Base-by-base conservation (phyloP, 2,797 vertebrate genomes). In the Thunnus albacares region DNA sequence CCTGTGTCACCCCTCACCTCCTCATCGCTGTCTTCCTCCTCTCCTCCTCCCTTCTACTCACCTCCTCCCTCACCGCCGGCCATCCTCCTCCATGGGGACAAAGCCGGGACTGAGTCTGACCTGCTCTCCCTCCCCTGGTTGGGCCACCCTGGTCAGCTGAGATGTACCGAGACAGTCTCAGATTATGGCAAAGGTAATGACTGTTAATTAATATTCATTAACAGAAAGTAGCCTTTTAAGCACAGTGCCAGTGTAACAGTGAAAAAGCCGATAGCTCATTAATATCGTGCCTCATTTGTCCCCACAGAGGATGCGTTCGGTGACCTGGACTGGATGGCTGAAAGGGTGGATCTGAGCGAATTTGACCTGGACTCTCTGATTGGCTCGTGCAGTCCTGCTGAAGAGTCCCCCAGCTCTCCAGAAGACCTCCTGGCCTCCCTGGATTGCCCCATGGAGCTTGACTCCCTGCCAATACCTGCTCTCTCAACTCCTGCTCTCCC, bases 251-350 rank as follows among this genome's bases (percentile, higher is more conserved):
- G 10, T 49, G 17, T 74, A 26, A 35, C 0, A 0, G 4, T 47
- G 3, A 43, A 35, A 22, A 33, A 1, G 2, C 17, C 9, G 17
- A 56, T 8, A 7, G 1, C n/a, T 28, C 0, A 47, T 41, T 75
- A 15, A 57, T 33, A 0, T 13, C 17, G 8, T 22, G 3, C 2
- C 18, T 49, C 1, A 0, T 74, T 72, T 80, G 3, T 38, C 2
- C 61, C n/a, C 24, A 13, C 84, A 96, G 97, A 96, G 91, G 96
- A 97, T 85, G 90, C 93, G 69, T 97, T 98, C 84, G 94, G 92
- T 85, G 96, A 97, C 93, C 96, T 98, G 93, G 97, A 98, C 90
- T 99, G 98, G 98, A 98, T 98, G 98, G 95, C 96, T 72, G 97
- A 98, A 95, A 97, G 96, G 92, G 94, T 98, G 93, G 97, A 98